Conservation (phyloP, 1,140 invertebrate species). For the Zaprionus inermis region DNA sequence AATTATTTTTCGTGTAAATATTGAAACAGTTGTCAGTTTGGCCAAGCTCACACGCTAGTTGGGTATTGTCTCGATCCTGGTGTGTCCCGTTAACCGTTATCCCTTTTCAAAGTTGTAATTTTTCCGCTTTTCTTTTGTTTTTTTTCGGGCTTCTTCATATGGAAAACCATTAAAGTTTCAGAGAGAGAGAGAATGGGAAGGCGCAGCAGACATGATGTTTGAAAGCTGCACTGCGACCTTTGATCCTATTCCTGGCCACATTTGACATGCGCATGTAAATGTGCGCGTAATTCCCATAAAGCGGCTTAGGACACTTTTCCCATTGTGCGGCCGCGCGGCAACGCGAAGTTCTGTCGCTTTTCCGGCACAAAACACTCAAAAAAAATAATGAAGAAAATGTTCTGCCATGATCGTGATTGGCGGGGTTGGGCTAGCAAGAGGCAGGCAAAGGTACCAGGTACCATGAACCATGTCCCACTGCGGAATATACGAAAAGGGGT, state of each 20-base stretch:
- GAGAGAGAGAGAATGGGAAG: slow-evolving; percentile 53
- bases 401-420: slow-evolving; percentile 51
- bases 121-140: slow-evolving; percentile 12
- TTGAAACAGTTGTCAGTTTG: slow-evolving; percentile 41
- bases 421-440: slow-evolving; percentile 51
- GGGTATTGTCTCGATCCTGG: slow-evolving; percentile 15
- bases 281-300: slow-evolving; percentile 76
- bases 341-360: slow-evolving; percentile 44
- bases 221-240: slow-evolving; percentile 64
- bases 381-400: slow-evolving; percentile 57
- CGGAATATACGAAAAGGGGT: slow-evolving; percentile 30
- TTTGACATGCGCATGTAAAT: slow-evolving; percentile 77
- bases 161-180: slow-evolving; percentile 32
- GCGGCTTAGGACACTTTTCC: slow-evolving; percentile 76
- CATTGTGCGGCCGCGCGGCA: slow-evolving; percentile 17
- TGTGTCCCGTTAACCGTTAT: slow-evolving; percentile 33
- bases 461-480: slow-evolving; percentile 12
- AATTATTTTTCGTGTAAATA: neutral
- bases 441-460: neutral
- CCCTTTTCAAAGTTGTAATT: slow-evolving; percentile 35
- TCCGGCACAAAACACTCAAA: slow-evolving; percentile 69
- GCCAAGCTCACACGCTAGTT: slow-evolving; percentile 27
- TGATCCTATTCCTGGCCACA: slow-evolving; percentile 59
- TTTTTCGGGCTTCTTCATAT: slow-evolving; percentile 11
- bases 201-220: slow-evolving; percentile 14